Base-by-base conservation (phyloP, 2,888 invertebrate genomes). In the Epiblema foenella region DNA sequence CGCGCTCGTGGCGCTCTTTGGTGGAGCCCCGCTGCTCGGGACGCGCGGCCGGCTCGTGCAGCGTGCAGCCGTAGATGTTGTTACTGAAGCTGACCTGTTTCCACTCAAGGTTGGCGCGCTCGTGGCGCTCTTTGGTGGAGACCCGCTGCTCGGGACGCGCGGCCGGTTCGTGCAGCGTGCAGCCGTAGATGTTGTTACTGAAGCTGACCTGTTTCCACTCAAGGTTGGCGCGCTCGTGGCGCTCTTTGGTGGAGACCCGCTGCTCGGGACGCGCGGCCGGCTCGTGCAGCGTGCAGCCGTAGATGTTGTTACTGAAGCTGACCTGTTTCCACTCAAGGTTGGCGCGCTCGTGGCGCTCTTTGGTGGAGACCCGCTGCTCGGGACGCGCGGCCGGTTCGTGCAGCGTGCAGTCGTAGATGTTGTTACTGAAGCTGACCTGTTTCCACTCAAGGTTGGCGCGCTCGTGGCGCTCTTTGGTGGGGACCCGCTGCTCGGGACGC, bases 101-200 rank as follows among this genome's bases (percentile, higher is more conserved):
- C 98, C 98, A 98, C 85, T 98, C 98, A 68, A 97, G 90, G 82
- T 97, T 97, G 73, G 97, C 96, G 62, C 96, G 94, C 80, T 98
- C 97, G 66, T 96, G 93, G 65, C 96, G 94, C 83, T 98, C 97
- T 84, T 96, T 96, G 78, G 97, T 97, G 0, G 95, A 95, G 9
- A 97, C 94, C 5, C 98, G 94, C 81, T 95, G 95, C 85, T 97
- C 97, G 89, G 97, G 97, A 62, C 95, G 93, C 78, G 98, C 97
- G 73, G 97, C 96, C 5, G 97, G 97, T 94, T 95, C 87, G 95
- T 95, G 81, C 95, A 96, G 77, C 94, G 94, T 82, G 94, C 92
- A 93, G 0, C 91, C 90, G 74, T n/a, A n/a, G n/a, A n/a, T n/a
- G n/a, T n/a, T 15, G 15, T 42, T 42, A 15, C 42, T 42, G 39